These are phyloP conservation scores for Argyrosomus japonicus DNA, from an alignment of 2,113 vertebrate genomes.

Conservation along the genomic window DNA sequence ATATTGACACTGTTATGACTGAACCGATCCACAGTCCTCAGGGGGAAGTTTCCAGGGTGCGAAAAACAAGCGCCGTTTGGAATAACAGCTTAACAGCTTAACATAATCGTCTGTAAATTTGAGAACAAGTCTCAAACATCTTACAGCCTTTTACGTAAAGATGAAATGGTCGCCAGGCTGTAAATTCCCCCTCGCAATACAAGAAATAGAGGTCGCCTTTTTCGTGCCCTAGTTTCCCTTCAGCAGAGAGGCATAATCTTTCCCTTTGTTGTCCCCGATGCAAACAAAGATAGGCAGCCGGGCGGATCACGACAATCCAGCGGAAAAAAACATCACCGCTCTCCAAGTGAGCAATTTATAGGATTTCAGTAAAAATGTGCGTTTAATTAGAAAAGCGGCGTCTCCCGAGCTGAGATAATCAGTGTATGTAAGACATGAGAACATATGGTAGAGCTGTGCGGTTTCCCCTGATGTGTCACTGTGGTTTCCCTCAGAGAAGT, in stretches of 20 bases:
- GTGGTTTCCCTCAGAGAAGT: constrained; percentile 66
- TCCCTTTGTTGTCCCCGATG: constrained; percentile 72
- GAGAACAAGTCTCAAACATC: constrained; percentile 26
- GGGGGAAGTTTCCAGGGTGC: constrained; percentile 43
- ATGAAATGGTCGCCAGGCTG: constrained; percentile 33
- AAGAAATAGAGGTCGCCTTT: constrained; percentile 66
- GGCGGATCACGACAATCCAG: constrained; percentile 37
- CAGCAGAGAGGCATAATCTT: constrained; percentile 64
- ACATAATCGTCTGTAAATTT: constrained; percentile 19
- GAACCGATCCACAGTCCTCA: constrained; percentile 29
- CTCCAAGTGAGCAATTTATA: constrained; percentile 47
- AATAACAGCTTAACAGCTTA: constrained; percentile 11
- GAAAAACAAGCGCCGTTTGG: constrained; percentile 19
- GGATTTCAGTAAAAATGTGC: constrained; percentile 49
- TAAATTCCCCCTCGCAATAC: constrained; percentile 21
- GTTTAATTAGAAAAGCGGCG: constrained; percentile 55
- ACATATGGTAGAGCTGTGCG: constrained; percentile 62
- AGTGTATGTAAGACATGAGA: constrained; percentile 41
- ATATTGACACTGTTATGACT: constrained; percentile 58
- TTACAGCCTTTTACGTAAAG: neutral
- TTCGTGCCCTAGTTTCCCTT: constrained; percentile 71
- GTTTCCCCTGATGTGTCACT: constrained; percentile 70
- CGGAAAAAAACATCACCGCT: constrained; percentile 14
- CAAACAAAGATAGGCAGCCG: constrained; percentile 54
- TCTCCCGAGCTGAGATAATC: constrained; percentile 41